These are phyloP conservation scores for Synanthedon myopaeformis DNA, from an alignment of 2,888 invertebrate genomes.

Conservation along the genomic window DNA sequence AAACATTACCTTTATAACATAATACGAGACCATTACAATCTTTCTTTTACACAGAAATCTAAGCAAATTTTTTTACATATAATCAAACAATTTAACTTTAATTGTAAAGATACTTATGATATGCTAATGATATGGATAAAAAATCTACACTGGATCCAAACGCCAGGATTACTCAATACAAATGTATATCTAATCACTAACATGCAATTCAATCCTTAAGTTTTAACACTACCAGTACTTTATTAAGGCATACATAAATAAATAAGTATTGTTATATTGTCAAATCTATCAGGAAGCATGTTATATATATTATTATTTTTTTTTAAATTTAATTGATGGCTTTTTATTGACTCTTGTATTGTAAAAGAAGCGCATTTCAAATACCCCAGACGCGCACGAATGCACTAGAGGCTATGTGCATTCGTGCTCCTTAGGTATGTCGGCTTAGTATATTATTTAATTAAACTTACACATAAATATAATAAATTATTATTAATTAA, in stretches of 20 bases:
- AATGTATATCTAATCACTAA: slow-evolving; percentile 34
- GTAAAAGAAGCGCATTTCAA: neutral
- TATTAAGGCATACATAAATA: slow-evolving; percentile 65
- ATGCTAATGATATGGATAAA: slow-evolving; percentile 69
- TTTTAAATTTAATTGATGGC: slow-evolving; percentile 58
- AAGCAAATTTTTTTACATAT: slow-evolving; percentile 16
- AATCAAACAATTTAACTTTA: neutral
- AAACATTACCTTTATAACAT: no score
- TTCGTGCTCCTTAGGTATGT: no score
- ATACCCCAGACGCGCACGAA: no score
- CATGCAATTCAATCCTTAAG: slow-evolving; percentile 51
- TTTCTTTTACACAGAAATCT: neutral
- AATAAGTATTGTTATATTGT: slow-evolving; percentile 51
- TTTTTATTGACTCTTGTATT: slow-evolving; percentile 38
- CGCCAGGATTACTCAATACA: slow-evolving; percentile 20
- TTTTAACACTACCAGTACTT: slow-evolving; percentile 58
- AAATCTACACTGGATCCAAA: slow-evolving; percentile 60
- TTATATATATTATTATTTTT: slow-evolving; percentile 14
- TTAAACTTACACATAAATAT: no score
- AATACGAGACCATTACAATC: no score
- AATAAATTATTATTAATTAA: no score
- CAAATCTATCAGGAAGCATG: slow-evolving; percentile 69
- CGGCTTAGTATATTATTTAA: no score
- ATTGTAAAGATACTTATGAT: slow-evolving; percentile 32
- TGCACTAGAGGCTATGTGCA: no score